Conservation (phyloP, 1,140 invertebrate species). For the Leucophenga varia region DNA sequence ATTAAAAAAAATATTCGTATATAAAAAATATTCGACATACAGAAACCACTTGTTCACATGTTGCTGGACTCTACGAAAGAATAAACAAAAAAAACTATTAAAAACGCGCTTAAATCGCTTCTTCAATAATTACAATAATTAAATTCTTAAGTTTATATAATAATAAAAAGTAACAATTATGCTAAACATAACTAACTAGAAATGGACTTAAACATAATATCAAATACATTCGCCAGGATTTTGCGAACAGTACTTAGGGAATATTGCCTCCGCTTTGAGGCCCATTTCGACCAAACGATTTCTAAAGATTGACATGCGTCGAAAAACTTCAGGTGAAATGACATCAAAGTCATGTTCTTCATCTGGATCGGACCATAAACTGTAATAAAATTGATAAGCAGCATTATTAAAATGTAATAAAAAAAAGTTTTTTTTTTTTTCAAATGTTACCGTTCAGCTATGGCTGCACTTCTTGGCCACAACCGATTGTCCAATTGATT, state of each 20-base stretch:
- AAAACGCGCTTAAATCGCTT: not conserved
- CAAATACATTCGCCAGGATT: constrained; percentile 61
- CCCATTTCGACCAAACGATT: constrained; percentile 64
- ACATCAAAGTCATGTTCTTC: constrained; percentile 49
- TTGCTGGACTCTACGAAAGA: not conserved
- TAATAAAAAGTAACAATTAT: constrained; percentile 48
- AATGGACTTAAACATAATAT: constrained; percentile 46
- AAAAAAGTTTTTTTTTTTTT: not conserved
- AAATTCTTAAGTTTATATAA: constrained; percentile 7
- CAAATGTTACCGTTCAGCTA: constrained; percentile 61
- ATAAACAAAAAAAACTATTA: not conserved
- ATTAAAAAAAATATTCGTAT: too few species aligned
- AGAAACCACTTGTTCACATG: constrained; percentile 24
- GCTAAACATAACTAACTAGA: constrained; percentile 46
- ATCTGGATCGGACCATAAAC: constrained; percentile 52
- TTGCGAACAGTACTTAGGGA: constrained; percentile 71
- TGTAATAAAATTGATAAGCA: constrained; percentile 1
- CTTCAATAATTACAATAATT: too few species aligned
- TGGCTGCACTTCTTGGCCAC: constrained; percentile 70
- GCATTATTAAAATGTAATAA: too few species aligned
- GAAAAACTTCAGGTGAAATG: constrained; percentile 47
- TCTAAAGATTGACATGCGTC: constrained; percentile 51
- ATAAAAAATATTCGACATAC: constrained; percentile 1
- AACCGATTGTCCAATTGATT: constrained; percentile 65
- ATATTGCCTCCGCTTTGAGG: constrained; percentile 66